Evolutionary conservation across 2,797 vertebrate species (phyloP).

Genomic region (Chelidonichthys spinosus): DNA sequence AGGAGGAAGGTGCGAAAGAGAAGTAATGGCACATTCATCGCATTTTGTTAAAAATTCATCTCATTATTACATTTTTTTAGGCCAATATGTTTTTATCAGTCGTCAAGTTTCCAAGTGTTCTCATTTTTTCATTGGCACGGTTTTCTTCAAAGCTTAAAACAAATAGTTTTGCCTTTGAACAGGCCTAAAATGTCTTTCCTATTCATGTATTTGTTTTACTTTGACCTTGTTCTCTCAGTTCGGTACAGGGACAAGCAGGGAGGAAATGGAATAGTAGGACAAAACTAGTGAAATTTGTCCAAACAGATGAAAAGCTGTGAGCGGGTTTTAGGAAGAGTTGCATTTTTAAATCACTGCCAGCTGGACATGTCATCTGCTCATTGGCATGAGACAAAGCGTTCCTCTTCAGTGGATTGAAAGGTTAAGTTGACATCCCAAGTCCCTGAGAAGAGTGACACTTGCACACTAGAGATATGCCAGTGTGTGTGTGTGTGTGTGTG

Average conservation of each 20-base stretch:
- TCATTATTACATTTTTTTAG: background rate
- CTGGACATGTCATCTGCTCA: conserved; percentile 74
- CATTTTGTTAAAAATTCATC: background rate
- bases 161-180: conserved; percentile 5
- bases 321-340: conserved; percentile 57
- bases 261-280: conserved; percentile 54
- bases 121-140: background rate
- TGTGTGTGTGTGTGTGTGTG: background rate
- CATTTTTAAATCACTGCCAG: conserved; percentile 70
- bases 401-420: conserved; percentile 71
- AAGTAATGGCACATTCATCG: background rate
- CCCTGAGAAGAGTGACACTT: conserved; percentile 42
- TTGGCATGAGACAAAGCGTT: conserved; percentile 70
- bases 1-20: conserved; percentile 21
- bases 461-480: conserved; percentile 22
- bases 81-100: background rate
- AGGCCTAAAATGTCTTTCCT: background rate
- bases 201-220: background rate
- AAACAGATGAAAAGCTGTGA: conserved; percentile 49
- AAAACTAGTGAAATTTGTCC: conserved; percentile 50
- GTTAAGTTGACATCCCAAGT: conserved; percentile 64
- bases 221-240: conserved; percentile 44
- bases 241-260: background rate
- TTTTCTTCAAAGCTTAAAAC: conserved; percentile 1
- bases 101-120: background rate